Conservation (phyloP, 2,113 vertebrate genomes). For the Neolamprologus falcicula region DNA sequence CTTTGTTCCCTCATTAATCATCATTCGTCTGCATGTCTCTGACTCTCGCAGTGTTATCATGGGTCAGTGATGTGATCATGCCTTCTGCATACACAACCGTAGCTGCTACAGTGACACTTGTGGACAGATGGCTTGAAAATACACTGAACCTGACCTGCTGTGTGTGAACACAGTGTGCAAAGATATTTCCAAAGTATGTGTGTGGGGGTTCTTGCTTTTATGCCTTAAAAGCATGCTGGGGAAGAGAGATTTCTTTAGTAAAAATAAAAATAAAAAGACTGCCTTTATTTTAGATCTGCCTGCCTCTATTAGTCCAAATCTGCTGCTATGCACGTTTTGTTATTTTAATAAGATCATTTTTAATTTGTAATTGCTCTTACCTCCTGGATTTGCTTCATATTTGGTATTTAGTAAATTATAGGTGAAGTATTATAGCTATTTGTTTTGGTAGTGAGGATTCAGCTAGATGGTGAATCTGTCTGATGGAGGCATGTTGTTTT, state of each 20-base stretch:
- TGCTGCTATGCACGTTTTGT: neutral
- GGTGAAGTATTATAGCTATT: neutral
- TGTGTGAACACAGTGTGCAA: neutral
- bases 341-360: neutral
- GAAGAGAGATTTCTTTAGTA: neutral
- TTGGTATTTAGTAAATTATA: neutral
- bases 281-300: neutral
- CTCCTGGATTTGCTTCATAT: neutral
- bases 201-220: neutral
- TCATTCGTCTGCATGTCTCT: neutral
- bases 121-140: constrained; percentile 12
- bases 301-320: neutral
- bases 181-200: neutral
- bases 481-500: neutral
- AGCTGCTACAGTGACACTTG: neutral
- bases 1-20: constrained; percentile 29
- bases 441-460: neutral
- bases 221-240: neutral
- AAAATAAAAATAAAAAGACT: neutral
- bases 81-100: neutral
- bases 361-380: neutral
- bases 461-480: constrained; percentile 13
- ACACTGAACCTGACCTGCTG: neutral
- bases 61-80: neutral
- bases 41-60: neutral